These are phyloP conservation scores for Sebastes matsubarae DNA, from an alignment of 2,797 vertebrate species.

Conservation along the genomic window DNA sequence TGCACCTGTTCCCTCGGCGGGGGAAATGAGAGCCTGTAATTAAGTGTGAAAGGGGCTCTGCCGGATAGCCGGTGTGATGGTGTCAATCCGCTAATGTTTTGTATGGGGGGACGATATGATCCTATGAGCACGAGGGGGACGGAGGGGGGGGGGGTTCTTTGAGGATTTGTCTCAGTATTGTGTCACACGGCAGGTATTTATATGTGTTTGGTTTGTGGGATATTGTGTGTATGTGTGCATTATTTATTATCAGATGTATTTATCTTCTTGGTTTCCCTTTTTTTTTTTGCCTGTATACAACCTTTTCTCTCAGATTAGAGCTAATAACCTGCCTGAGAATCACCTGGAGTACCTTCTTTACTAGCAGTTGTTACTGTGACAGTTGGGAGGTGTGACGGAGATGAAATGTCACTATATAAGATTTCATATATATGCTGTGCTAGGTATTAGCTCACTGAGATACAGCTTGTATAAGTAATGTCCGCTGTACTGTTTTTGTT, in stretches of 20 bases:
- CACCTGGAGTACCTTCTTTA: not conserved
- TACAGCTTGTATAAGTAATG: not conserved
- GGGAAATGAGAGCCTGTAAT: constrained; percentile 83
- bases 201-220: constrained; percentile 4
- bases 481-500: not conserved
- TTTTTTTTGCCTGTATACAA: no score
- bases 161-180: constrained; percentile 51
- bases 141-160: not conserved
- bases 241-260: not conserved
- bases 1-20: constrained; percentile 86
- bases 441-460: not conserved
- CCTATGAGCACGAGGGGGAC: constrained; percentile 28
- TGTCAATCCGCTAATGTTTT: constrained; percentile 81
- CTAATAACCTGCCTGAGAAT: not conserved
- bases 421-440: not conserved
- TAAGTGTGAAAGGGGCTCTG: constrained; percentile 79
- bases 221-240: not conserved
- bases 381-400: not conserved
- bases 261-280: no score
- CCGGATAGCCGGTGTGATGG: constrained; percentile 74
- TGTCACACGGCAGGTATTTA: constrained; percentile 36
- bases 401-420: not conserved
- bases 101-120: constrained; percentile 55
- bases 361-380: no score
- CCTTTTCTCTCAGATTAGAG: not conserved